Percentiles rank a stretch among this genome's conserved stretches.
phyloP scores from a whole-genome alignment of 1,140 invertebrate genomes.

The Popillia japonica region DNA sequence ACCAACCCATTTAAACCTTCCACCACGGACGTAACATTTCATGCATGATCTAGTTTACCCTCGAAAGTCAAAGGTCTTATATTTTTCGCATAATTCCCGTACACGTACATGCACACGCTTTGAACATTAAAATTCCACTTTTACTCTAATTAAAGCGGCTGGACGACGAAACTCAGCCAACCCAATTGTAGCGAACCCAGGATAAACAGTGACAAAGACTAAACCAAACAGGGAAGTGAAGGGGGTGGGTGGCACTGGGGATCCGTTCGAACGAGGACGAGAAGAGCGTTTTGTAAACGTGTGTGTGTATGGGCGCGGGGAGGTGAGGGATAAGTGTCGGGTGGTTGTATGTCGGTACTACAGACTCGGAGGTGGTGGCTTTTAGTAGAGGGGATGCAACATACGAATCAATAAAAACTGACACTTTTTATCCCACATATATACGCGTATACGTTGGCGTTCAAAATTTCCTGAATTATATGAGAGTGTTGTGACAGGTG shows the following conservation, averaged over 20 bases:
- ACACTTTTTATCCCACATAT: slow-evolving; percentile 50
- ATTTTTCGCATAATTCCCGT: neutral
- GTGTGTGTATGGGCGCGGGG: neutral
- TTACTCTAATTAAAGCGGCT: slow-evolving; percentile 25
- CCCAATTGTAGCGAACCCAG: slow-evolving; percentile 37
- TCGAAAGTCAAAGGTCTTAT: slow-evolving; percentile 18
- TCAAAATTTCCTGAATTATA: neutral
- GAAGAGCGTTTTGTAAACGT: neutral
- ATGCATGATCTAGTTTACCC: slow-evolving; percentile 1
- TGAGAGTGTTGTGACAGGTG: too few species aligned
- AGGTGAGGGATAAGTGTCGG: slow-evolving; percentile 31
- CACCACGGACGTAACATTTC: neutral
- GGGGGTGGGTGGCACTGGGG: neutral
- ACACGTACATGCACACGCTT: neutral
- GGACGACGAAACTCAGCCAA: slow-evolving; percentile 12
- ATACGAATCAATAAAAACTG: slow-evolving; percentile 54
- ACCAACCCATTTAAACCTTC: neutral
- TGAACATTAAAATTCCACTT: slow-evolving; percentile 9
- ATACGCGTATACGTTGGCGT: neutral
- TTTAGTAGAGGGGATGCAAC: slow-evolving; percentile 44
- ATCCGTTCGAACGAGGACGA: neutral
- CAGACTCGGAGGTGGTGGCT: slow-evolving; percentile 30
- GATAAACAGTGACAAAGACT: slow-evolving; percentile 43
- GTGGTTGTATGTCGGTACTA: slow-evolving; percentile 30
- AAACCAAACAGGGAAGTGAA: slow-evolving; percentile 23